Percentiles rank a stretch among this genome's conserved stretches.
Evolutionary conservation across 2,797 vertebrate species (phyloP).

Genomic region (Australoheros facetus): DNA sequence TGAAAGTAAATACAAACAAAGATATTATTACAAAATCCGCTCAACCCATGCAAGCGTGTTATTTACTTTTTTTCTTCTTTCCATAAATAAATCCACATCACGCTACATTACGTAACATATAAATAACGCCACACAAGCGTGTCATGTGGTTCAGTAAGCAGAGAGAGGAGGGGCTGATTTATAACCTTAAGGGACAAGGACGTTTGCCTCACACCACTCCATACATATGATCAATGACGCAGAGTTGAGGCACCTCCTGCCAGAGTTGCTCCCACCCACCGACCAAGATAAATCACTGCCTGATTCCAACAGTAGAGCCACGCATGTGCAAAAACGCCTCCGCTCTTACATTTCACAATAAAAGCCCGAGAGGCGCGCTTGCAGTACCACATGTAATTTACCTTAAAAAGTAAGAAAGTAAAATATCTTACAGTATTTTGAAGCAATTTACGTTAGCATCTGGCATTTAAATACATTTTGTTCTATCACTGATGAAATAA

Average conservation of each 20-base stretch:
- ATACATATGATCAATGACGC: background rate
- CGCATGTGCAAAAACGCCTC: background rate
- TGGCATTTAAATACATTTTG: background rate
- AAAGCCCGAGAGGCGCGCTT: background rate
- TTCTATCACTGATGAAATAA: background rate
- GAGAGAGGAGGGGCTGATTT: background rate
- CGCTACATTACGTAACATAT: constrained; percentile 65
- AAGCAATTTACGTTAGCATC: background rate
- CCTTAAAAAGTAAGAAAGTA: background rate
- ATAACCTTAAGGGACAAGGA: background rate
- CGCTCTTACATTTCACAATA: background rate
- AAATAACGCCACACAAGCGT: constrained; percentile 35
- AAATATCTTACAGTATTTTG: background rate
- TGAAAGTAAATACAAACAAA: background rate
- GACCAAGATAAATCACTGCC: constrained; percentile 13
- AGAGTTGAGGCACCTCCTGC: background rate
- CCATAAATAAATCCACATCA: background rate
- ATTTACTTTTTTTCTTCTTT: background rate
- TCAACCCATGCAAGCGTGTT: fast-evolving
- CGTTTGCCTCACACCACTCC: background rate
- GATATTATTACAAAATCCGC: no score
- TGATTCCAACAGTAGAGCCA: background rate
- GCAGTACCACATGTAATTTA: background rate
- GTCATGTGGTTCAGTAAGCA: background rate
- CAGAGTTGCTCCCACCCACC: background rate